A percentile compares a stretch with the other conserved stretches of the same genome.
These are phyloP conservation scores for Nomada lathburiana DNA, from an alignment of 2,888 invertebrate genomes.

Conservation along the genomic window DNA sequence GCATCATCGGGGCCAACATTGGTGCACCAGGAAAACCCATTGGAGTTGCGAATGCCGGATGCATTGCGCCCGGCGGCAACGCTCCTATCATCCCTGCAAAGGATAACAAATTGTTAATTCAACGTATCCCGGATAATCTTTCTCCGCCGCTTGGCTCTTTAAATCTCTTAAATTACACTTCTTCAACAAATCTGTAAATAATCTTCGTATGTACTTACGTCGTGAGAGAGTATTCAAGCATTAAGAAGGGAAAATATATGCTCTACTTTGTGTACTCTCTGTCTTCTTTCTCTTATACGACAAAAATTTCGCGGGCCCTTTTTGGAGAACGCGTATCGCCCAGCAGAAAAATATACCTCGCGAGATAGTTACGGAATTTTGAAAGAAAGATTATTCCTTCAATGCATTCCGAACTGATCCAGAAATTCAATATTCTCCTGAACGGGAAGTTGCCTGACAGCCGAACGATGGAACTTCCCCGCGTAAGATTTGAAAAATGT, in stretches of 20 bases:
- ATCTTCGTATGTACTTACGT: conserved; percentile 73
- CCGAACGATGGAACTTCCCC: conserved; percentile 56
- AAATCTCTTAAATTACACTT: conserved; percentile 10
- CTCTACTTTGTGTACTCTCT: conserved; percentile 19
- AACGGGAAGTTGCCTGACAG: conserved; percentile 70
- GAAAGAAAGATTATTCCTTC: conserved; percentile 24
- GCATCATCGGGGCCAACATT: conserved; percentile 89
- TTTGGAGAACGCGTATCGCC: conserved; percentile 48
- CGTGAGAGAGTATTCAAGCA: conserved; percentile 56
- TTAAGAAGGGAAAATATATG: conserved; percentile 21
- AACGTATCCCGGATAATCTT: background rate
- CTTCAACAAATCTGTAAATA: conserved; percentile 38
- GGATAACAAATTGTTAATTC: conserved; percentile 45
- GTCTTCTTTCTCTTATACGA: conserved; percentile 3
- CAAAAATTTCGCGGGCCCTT: conserved; percentile 2
- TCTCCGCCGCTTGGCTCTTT: conserved; percentile 5
- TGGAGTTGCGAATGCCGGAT: conserved; percentile 85
- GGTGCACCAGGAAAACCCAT: conserved; percentile 86
- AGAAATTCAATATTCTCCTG: conserved; percentile 36
- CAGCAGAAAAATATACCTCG: conserved; percentile 29
- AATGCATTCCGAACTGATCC: conserved; percentile 30
- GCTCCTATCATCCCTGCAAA: conserved; percentile 84
- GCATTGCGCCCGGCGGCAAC: conserved; percentile 85
- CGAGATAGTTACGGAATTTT: conserved; percentile 26
- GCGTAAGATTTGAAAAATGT: conserved; percentile 17